These are phyloP conservation scores for Equus przewalskii DNA, from an alignment of 2,113 vertebrate species.

Conservation along the genomic window DNA sequence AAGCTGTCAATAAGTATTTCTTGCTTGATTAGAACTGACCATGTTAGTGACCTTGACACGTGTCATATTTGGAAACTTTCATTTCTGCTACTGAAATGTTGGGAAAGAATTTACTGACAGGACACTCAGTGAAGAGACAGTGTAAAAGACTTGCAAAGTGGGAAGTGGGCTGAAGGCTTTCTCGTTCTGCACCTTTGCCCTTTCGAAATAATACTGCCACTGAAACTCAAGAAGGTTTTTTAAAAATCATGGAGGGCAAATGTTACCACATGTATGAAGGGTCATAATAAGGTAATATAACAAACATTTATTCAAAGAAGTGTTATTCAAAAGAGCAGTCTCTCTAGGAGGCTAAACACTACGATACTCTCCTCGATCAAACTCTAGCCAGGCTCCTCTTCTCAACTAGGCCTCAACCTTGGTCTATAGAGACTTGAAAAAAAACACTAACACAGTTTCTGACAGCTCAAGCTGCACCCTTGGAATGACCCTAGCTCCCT, in stretches of 20 bases:
- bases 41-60: background rate
- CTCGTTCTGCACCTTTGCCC: background rate
- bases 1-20: background rate
- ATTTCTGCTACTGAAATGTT: background rate
- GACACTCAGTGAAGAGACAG: background rate
- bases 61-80: background rate
- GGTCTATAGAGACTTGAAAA: background rate
- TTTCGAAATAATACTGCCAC: slow-evolving; percentile 10
- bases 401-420: background rate
- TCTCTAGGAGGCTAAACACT: background rate
- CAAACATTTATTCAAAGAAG: background rate
- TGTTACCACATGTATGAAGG: background rate
- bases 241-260: background rate
- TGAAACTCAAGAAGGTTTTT: background rate
- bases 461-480: background rate
- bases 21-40: background rate
- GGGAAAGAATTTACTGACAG: background rate
- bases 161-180: background rate
- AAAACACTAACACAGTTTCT: background rate
- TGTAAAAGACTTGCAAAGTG: background rate
- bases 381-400: background rate
- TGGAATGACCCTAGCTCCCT: background rate
- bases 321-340: background rate
- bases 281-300: background rate
- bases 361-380: background rate